These are phyloP conservation scores for Troides oblongomaculatus DNA, from an alignment of 2,888 invertebrate species.

Conservation along the genomic window DNA sequence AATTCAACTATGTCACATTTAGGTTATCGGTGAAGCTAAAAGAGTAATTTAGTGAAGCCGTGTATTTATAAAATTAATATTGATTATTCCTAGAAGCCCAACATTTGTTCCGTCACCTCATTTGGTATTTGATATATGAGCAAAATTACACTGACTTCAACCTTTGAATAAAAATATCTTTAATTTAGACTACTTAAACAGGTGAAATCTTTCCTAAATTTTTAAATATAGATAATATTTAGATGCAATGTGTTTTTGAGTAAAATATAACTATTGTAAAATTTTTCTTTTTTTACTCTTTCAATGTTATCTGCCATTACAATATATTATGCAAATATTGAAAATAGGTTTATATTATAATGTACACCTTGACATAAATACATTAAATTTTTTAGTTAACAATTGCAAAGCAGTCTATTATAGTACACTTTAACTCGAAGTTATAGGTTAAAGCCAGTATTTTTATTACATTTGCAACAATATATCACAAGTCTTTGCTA, in stretches of 20 bases:
- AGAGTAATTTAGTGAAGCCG: conserved; percentile 40
- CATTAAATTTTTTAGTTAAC: background rate
- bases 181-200: background rate
- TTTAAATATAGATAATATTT: no score
- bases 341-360: conserved; percentile 3
- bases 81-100: conserved; percentile 38
- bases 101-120: conserved; percentile 31
- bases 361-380: background rate
- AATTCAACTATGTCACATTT: background rate
- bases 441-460: conserved; percentile 28
- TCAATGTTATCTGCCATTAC: background rate
- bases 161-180: conserved; percentile 9
- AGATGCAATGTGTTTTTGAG: no score
- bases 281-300: background rate
- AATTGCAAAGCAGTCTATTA: background rate
- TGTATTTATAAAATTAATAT: conserved; percentile 27
- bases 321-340: conserved; percentile 10
- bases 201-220: background rate
- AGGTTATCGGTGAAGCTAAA: conserved; percentile 47
- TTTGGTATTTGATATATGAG: conserved; percentile 29
- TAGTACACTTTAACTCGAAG: conserved; percentile 1
- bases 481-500: conserved; percentile 25
- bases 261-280: no score
- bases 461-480: conserved; percentile 19
- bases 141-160: conserved; percentile 42